These are phyloP conservation scores for Atethmia centrago DNA, from an alignment of 2,888 invertebrate genomes.

Conservation along the genomic window DNA sequence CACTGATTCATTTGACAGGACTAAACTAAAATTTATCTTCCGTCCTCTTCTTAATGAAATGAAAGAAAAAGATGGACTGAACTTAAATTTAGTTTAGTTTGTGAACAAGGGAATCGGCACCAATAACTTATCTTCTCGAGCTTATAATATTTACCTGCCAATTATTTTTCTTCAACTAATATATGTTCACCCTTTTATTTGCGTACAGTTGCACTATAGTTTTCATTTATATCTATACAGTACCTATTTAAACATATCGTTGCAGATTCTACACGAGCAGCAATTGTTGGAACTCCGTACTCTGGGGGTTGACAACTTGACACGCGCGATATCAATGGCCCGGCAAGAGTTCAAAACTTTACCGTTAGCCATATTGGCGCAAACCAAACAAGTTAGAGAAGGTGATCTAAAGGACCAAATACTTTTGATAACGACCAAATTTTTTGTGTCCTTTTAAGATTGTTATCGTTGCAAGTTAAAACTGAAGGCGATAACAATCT, in stretches of 20 bases:
- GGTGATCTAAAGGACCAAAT: slow-evolving; percentile 80
- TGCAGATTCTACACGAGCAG: slow-evolving; percentile 89
- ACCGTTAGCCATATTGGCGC: slow-evolving; percentile 90
- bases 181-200: background rate
- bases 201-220: background rate
- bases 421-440: background rate
- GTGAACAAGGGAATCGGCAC: no score
- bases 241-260: slow-evolving; percentile 41
- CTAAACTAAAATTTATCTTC: no score
- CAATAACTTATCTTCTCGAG: background rate
- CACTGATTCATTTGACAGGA: no score
- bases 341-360: slow-evolving; percentile 91
- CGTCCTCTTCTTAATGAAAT: no score
- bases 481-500: no score
- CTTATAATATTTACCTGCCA: background rate
- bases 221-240: background rate
- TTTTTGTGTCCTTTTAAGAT: background rate
- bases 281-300: slow-evolving; percentile 87
- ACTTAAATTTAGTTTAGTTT: no score
- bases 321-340: slow-evolving; percentile 90
- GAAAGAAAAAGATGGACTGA: no score
- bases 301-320: slow-evolving; percentile 89
- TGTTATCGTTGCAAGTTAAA: background rate
- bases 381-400: slow-evolving; percentile 90
- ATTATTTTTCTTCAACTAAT: background rate